phyloP scores from a whole-genome alignment of 2,113 vertebrate genomes.

The Tetraodon nigroviridis region DNA sequence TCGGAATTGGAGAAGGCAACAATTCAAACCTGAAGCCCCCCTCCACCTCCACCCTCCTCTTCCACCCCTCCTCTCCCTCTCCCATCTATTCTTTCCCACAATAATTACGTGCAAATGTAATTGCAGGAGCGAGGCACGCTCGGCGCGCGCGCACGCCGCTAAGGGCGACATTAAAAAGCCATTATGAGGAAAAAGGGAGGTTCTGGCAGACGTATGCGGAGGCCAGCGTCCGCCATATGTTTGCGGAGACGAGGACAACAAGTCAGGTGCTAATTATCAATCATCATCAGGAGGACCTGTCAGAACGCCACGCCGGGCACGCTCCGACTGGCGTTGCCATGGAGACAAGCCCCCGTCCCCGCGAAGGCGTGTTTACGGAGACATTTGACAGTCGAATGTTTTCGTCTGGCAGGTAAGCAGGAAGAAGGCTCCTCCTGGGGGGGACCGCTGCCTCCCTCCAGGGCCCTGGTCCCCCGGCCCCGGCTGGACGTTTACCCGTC shows the following conservation, averaged over 20 bases:
- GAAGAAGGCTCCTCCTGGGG: background rate
- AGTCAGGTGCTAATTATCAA: conserved; percentile 74
- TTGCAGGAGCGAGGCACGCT: conserved; percentile 36
- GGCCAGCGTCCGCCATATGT: conserved; percentile 67
- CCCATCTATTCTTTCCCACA: conserved; percentile 56
- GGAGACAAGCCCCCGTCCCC: conserved; percentile 64
- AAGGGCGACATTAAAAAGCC: conserved; percentile 71
- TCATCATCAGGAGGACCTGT: conserved; percentile 68
- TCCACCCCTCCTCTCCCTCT: conserved; percentile 39
- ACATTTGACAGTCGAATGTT: conserved; percentile 57
- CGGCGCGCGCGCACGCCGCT: conserved; percentile 41
- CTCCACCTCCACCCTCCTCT: conserved; percentile 13
- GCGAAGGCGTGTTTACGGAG: conserved; percentile 59
- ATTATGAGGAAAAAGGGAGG: conserved; percentile 68
- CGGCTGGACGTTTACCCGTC: too few relatives aligned
- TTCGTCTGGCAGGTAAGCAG: conserved; percentile 40
- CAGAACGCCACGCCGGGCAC: conserved; percentile 52
- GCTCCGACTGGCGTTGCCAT: conserved; percentile 63
- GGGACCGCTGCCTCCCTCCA: too few relatives aligned
- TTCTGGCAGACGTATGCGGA: conserved; percentile 62
- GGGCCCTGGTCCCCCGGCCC: conserved; percentile 27
- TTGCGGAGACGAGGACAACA: conserved; percentile 59
- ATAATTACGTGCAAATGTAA: conserved; percentile 67
- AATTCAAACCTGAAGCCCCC: conserved; percentile 56
- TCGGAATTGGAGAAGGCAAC: conserved; percentile 54